Evolutionary conservation across 1,140 invertebrate genomes (phyloP), one percentile per base, ranked within the genome.

Genomic region (Daktulosphaira vitifoliae): DNA sequence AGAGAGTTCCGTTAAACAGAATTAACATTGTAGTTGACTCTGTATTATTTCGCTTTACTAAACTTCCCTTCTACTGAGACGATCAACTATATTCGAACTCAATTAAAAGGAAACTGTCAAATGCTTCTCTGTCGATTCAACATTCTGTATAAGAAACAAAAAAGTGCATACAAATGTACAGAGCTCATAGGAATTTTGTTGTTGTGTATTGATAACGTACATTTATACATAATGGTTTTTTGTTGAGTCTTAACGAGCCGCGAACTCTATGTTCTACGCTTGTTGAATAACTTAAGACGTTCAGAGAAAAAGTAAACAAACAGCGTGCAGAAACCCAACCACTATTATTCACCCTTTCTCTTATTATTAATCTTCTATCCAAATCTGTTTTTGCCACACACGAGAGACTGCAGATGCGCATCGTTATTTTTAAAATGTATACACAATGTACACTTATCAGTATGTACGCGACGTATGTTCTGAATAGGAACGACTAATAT

Each of bases 221-320:
- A 33, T 11, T n/a, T 6, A 33, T 33, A 62, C 44, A 44, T 44
- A 62, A 59, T 59, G 23, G 42, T 39, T 62, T 62, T 62, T 62
- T 62, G 56, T 48, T 25, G 56, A 62, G 56, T 62, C 46, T 62
- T 62, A 62, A 62, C 56, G 56, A 62, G 56, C 56, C 56, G 42
- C 56, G 56, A 62, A 62, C 56, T 62, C 26, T 39, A 62, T 62
- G 56, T 62, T 62, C 56, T 62, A 62, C 56, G 56, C 56, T 48
- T 16, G 18, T 2, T 18, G 56, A 62, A 62, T 62, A 62, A 62
- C 42, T 62, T 62, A 62, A 62, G 26, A 46, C 25, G 25, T 11
- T 26, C 3, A 20, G 3, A n/a, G n/a, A 26, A 48, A 48, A 13
- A 62, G 42, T 62, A 62, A 62, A 33, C 53, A 56, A 46, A 59